Conservation (phyloP, 1,140 invertebrate genomes). For the Hyles euphorbiae region DNA sequence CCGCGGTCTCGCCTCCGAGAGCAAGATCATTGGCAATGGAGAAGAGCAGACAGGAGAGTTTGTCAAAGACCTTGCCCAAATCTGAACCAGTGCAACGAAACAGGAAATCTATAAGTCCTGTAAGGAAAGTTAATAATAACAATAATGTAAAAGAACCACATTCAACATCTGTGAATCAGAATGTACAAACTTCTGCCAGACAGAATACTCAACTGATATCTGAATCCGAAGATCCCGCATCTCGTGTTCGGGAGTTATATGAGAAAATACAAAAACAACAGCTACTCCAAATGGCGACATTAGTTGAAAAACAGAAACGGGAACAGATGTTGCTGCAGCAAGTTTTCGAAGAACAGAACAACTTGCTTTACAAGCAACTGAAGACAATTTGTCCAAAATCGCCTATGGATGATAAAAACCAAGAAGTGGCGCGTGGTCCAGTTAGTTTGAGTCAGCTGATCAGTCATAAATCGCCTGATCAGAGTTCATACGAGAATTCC, state of each 20-base stretch:
- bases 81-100: slow-evolving; percentile 41
- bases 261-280: slow-evolving; percentile 78
- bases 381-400: slow-evolving; percentile 70
- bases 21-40: slow-evolving; percentile 36
- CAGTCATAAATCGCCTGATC: slow-evolving; percentile 39
- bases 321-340: slow-evolving; percentile 77
- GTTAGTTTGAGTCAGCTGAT: slow-evolving; percentile 66
- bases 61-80: slow-evolving; percentile 33
- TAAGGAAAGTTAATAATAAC: slow-evolving; percentile 26
- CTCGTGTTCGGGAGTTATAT: slow-evolving; percentile 54
- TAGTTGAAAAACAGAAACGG: slow-evolving; percentile 76
- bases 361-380: slow-evolving; percentile 74
- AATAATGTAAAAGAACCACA: slow-evolving; percentile 20
- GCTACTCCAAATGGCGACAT: slow-evolving; percentile 75
- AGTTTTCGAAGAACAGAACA: slow-evolving; percentile 78
- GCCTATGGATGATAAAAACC: slow-evolving; percentile 40
- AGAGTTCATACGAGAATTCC: slow-evolving; percentile 30
- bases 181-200: background rate
- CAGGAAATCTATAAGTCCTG: slow-evolving; percentile 31
- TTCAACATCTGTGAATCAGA: background rate
- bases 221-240: slow-evolving; percentile 53
- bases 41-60: slow-evolving; percentile 22
- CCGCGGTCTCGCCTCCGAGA: slow-evolving; percentile 22
- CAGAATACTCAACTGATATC: slow-evolving; percentile 15
- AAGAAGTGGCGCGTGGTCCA: slow-evolving; percentile 38